Conservation (phyloP, 2,113 vertebrate species). For the Sprattus sprattus region DNA sequence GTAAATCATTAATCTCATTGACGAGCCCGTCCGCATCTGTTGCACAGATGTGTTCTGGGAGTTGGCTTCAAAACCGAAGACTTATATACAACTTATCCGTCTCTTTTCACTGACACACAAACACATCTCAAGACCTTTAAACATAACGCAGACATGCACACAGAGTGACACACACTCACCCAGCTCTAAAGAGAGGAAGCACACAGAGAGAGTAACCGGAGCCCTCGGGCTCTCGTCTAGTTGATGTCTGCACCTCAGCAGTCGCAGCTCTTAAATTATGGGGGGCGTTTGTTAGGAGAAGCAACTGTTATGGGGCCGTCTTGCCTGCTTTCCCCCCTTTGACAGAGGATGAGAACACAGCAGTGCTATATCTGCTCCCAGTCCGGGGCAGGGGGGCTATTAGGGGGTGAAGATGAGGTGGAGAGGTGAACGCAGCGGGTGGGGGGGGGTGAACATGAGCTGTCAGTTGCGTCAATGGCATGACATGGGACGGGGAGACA, state of each 20-base stretch:
- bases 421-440: constrained; percentile 14
- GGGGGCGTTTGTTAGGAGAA: neutral
- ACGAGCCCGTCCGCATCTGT: neutral
- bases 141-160: neutral
- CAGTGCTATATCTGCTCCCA: constrained; percentile 40
- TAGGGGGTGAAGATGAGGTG: neutral
- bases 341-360: constrained; percentile 22
- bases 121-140: neutral
- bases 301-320: neutral
- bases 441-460: neutral
- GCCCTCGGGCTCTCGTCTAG: neutral
- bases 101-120: neutral
- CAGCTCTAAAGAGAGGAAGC: neutral
- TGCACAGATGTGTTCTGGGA: constrained; percentile 2
- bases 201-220: neutral
- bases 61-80: neutral
- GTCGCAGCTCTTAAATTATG: neutral
- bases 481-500: neutral
- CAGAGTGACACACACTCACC: constrained; percentile 7
- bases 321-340: neutral
- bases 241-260: constrained; percentile 6
- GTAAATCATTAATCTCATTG: neutral
- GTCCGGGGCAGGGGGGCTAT: constrained; percentile 5
- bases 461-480: neutral
- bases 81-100: neutral